Evolutionary conservation across 2,113 vertebrate species (phyloP), one percentile per base, ranked within the genome.

Genomic region (Panthera uncia): DNA sequence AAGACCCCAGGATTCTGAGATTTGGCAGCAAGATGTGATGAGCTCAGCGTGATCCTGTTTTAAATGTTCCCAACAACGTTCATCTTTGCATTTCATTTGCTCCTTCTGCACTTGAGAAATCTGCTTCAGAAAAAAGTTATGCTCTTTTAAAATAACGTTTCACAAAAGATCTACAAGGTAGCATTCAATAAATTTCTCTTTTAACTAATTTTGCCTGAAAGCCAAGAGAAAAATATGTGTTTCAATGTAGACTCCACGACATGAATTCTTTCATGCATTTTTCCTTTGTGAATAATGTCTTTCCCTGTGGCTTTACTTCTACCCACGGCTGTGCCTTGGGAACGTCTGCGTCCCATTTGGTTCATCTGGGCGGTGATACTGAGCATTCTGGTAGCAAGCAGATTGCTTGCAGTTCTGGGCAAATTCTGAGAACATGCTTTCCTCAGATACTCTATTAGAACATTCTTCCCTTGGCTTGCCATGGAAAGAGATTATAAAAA

Each of bases 81-180:
- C 85, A 50, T 52, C 80, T 71, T 74, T 52, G 71, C 2, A 2
- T 80, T 79, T 82, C 52, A 0, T 93, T 93, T 79, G 55, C 23
- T 61, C 52, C 55, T 87, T 95, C 87, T 91, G 83, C 68, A 4
- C 69, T 71, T 66, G 81, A 73, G 36, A 80, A 90, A 69, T 90
- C 94, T 76, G 91, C 68, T 74, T 94, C 31, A 87, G 79, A 79
- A 89, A 94, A 87, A 79, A 66, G 63, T 73, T 45, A 23, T 69
- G 29, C 50, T 91, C 21, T 91, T 93, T 86, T 29, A 94, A 69
- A 82, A 41, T 3, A 8, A 7, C 63, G 31, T 82, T 94, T 52
- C 89, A n/a, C 6, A 38, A 52, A 96, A 61, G 66, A 29, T 61
- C 84, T 45, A 25, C n/a, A 38, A 27, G 13, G 50, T 36, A 78